Conservation (phyloP, 2,113 vertebrate genomes). For the Chionis minor region DNA sequence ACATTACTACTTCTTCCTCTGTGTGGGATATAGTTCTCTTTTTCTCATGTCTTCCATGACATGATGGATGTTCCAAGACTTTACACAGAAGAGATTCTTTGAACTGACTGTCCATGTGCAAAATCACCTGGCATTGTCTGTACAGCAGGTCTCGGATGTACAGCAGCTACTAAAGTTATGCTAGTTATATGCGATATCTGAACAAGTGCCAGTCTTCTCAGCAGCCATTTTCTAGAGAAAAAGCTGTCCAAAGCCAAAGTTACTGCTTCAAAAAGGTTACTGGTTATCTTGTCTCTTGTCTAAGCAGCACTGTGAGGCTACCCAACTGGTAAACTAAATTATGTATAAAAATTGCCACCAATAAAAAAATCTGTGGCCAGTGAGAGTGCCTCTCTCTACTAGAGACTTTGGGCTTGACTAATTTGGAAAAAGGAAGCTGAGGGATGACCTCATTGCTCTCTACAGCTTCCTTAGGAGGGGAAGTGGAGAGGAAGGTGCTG, state of each 20-base stretch:
- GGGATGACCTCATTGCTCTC: neutral
- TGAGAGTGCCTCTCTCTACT: neutral
- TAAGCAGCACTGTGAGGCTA: neutral
- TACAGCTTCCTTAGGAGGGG: neutral
- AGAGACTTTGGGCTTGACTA: neutral
- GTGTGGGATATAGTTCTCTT: neutral
- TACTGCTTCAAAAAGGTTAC: neutral
- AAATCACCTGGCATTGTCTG: neutral
- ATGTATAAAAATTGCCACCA: neutral
- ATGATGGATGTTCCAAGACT: neutral
- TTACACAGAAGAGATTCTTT: neutral
- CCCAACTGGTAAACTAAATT: neutral
- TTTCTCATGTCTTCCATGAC: neutral
- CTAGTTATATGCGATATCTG: neutral
- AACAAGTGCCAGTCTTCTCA: neutral
- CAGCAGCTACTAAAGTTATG: neutral
- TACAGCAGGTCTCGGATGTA: neutral
- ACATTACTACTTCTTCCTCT: neutral
- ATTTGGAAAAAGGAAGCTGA: neutral
- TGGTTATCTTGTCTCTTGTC: neutral
- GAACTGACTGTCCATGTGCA: neutral
- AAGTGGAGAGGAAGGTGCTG: neutral
- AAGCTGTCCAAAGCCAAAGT: neutral
- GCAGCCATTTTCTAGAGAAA: neutral
- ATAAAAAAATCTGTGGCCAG: neutral